A percentile compares a stretch with the other conserved stretches of the same genome.
Evolutionary conservation across 2,888 invertebrate species (phyloP).

Genomic region (Harpalus rufipes): DNA sequence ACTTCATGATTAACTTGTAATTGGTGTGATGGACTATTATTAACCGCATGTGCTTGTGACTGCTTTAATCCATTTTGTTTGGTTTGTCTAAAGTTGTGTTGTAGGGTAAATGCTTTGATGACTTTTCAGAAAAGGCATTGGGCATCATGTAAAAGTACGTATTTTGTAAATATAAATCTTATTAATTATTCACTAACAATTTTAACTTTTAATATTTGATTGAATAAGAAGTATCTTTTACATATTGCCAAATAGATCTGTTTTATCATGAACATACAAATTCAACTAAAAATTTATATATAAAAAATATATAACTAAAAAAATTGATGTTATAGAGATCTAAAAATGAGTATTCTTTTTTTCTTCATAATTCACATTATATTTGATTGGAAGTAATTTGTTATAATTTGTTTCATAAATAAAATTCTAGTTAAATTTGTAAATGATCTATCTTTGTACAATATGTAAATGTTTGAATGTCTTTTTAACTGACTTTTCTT

Average conservation of each 20-base stretch:
- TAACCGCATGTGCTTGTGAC: conserved; percentile 63
- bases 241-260: conserved; percentile 22
- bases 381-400: background rate
- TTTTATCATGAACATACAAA: background rate
- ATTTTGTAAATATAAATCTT: conserved; percentile 68
- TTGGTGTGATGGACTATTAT: conserved; percentile 28
- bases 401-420: too few species aligned
- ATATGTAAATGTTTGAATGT: conserved; percentile 39
- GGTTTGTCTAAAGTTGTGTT: conserved; percentile 49
- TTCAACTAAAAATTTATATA: background rate
- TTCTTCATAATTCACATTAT: background rate
- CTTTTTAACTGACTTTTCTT: background rate
- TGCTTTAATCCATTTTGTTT: conserved; percentile 71
- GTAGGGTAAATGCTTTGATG: conserved; percentile 37
- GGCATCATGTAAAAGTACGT: conserved; percentile 74
- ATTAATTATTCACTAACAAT: conserved; percentile 39
- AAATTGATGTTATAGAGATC: background rate
- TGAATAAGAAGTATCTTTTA: conserved; percentile 67
- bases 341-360: background rate
- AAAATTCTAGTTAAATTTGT: background rate
- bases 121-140: conserved; percentile 75
- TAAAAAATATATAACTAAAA: background rate
- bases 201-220: conserved; percentile 5
- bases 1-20: conserved; percentile 44
- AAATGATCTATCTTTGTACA: background rate